Base-by-base conservation (phyloP, 2,888 invertebrate species). In the Argyresthia albistria region DNA sequence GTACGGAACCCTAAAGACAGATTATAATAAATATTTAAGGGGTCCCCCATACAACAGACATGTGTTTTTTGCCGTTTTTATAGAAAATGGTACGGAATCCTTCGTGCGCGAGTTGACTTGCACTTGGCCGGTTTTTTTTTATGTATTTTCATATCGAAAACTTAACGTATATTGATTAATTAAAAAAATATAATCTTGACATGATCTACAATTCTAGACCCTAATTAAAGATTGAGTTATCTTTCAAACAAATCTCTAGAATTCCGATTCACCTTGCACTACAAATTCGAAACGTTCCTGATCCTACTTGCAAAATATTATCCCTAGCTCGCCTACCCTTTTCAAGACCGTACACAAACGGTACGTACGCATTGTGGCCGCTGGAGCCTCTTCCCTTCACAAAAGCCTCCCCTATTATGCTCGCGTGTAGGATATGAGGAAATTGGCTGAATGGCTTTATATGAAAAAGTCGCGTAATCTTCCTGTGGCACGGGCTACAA, bases 391-490 rank as follows among this genome's bases (percentile, higher is more conserved):
- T 80, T 82, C 79, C 70, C 74, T 73, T 76, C 73, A 81, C 78
- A 83, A 82, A 81, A 81, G 80, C 78, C 73, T 78, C 75, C 78
- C 76, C 82, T 84, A 84, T 87, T 83, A 81, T 82, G 76, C 80
- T 78, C 70, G 74, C 76, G 73, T 80, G 77, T 80, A 76, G 81
- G 80, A 80, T 86, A 82, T 81, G 77, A 81, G 81, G 82, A 82
- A 84, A 87, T 86, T 84, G 86, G 82, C 76, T 81, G 79, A 82
- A 84, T 84, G 76, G 83, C 79, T 80, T 81, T 80, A 78, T 83
- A 83, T 81, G 79, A 84, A 86, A 86, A 84, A 82, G 76, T 82
- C 79, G 63, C 76, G 81, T 82, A 83, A 84, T 84, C 76, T 83
- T 73, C 71, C 71, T 66, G 63, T 72, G 76, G 75, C 73, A 70